Evolutionary conservation across 2,113 vertebrate genomes (phyloP), one percentile per base, ranked within the genome.

Genomic region (Pipra filicauda): DNA sequence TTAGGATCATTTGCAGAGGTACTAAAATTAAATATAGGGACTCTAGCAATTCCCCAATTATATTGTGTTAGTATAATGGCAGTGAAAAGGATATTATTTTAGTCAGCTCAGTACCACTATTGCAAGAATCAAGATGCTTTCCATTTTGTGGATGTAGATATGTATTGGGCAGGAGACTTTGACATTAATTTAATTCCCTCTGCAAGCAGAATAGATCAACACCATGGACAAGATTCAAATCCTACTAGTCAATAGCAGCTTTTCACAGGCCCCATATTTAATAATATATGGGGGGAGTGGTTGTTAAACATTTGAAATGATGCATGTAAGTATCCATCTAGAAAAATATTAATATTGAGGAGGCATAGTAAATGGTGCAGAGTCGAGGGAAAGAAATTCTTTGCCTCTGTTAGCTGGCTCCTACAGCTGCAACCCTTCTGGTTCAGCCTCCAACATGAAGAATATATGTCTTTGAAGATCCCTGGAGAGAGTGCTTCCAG

Each of bases 1-100:
- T 97, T 97, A 95, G 91, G 97, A 96, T 97, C 79, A 95, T 97
- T 97, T 96, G 88, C 85, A 11, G 37, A 97, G 86, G 91, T 91
- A 84, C 95, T 76, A 95, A 94, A 88, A 97, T 97, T 97, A 97
- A 97, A 97, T 96, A 94, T 91, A 97, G 91, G 97, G 92, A 97
- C 89, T 74, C 82, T 46, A 78, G 95, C 90, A 95, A 97, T 97
- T 96, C 92, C 91, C 94, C 94, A 95, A 91, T 97, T 95, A 95
- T 88, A 89, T 96, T 96, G 94, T 94, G 91, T 93, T 96, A 94
- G 93, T 95, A 93, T 96, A 97, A 97, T 96, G 92, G 92, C 94
- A 90, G 85, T 86, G 94, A 91, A 96, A 97, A 95, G 79, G 93
- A 82, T 96, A 96, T 94, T 94, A 94, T 97, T 96, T 96, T 67